Evolutionary conservation across 2,888 invertebrate genomes (phyloP), one percentile per base, ranked within the genome.

Genomic region (Miltochrista miniata): DNA sequence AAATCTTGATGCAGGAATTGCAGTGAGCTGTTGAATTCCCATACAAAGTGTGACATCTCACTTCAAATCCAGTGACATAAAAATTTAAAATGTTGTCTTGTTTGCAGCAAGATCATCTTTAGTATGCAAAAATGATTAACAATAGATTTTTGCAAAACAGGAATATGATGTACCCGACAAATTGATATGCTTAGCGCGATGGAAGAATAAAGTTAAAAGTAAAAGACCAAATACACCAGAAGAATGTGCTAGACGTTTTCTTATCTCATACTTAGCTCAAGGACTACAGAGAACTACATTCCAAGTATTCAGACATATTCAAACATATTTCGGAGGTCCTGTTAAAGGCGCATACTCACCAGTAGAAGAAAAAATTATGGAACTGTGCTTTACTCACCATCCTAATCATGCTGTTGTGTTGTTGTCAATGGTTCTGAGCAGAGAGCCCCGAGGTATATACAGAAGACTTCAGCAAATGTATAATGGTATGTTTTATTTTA

Each of bases 351-450:
- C 50, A 1, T 87, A 81, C 59, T 66, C 76, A 9, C n/a, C 55
- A 24, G 56, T 64, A 43, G 89, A 89, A 71, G 74, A 82, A 67
- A 87, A 83, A 74, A 67, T 88, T 9, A 83, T 90, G 72, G 64
- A 81, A 54, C 76, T 85, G 15, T 85, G 84, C 62, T 76, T 82
- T 44, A 61, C 67, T 38, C 79, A 88, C 51, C 64, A 72, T 42
- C 79, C 83, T 11, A 63, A 66, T 24, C 59, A 76, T 48, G 74
- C 79, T 42, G 76, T 78, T 5, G 59, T 59, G 46, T 62, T 76
- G 56, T 63, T 84, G 51, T 67, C 81, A 45, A 49, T 59, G 39
- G 61, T 88, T 29, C 70, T 90, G 10, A 67, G 79, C 10, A 72
- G 90, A 59, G 81, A 86, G 56, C 73, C 79, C 8, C 77, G 87